These are phyloP conservation scores for Pantala flavescens DNA, from an alignment of 1,140 invertebrate genomes.

Conservation along the genomic window DNA sequence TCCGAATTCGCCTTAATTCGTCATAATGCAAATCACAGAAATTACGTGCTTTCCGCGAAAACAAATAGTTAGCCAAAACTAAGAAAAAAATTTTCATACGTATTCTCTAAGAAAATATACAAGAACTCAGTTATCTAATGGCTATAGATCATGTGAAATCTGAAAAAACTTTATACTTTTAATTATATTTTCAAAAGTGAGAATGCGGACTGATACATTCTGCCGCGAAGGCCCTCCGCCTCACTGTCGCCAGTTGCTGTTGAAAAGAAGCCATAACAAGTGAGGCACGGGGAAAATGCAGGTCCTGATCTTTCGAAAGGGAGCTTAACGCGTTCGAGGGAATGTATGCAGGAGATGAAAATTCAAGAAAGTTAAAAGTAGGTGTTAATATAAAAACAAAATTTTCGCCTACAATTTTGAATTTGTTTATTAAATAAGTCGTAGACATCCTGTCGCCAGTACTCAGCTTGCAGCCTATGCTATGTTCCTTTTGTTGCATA, in stretches of 20 bases:
- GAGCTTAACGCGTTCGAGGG: not conserved
- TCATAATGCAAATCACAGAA: not conserved
- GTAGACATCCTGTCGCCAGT: slow-evolving; percentile 3
- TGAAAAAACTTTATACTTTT: not conserved
- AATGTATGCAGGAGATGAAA: not conserved
- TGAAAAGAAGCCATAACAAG: slow-evolving; percentile 1
- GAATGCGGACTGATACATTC: not conserved
- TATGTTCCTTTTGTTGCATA: not conserved
- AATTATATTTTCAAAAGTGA: not conserved
- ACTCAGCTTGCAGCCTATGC: not conserved
- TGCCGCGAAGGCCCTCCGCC: not conserved
- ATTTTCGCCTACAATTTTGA: not conserved
- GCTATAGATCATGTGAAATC: not conserved
- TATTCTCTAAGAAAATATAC: not conserved
- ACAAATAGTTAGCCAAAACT: not conserved
- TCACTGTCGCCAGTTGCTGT: slow-evolving; percentile 2
- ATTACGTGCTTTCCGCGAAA: not conserved
- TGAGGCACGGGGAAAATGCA: slow-evolving; percentile 7
- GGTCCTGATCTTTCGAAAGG: not conserved
- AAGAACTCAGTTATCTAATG: not conserved
- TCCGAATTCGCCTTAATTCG: not conserved
- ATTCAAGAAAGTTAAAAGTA: not conserved
- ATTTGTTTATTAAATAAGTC: not conserved
- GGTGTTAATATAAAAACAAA: not conserved
- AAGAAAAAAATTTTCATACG: not conserved